These are phyloP conservation scores for Nemopilema nomurai DNA, from an alignment of 30 jellyfish, hydroid and myxozoan genomes.

Conservation along the genomic window DNA sequence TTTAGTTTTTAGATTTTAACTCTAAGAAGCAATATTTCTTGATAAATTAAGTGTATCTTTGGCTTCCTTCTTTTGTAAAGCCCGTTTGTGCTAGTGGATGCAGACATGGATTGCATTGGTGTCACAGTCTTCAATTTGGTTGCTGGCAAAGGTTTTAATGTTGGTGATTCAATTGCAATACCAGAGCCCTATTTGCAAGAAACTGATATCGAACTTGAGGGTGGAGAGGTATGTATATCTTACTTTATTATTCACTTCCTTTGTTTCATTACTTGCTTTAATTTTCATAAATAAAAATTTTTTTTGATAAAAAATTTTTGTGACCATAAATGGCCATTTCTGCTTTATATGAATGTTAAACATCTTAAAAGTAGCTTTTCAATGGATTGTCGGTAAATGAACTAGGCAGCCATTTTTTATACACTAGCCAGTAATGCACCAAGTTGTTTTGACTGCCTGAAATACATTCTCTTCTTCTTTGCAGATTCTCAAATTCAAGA, in stretches of 20 bases:
- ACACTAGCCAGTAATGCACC: too few species aligned
- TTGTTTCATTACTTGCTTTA: too few species aligned
- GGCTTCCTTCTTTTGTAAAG: slow-evolving; percentile 39
- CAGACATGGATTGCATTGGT: slow-evolving; percentile 69
- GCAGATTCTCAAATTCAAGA: slow-evolving; percentile 63
- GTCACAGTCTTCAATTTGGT: slow-evolving; percentile 93
- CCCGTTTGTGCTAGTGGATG: slow-evolving; percentile 83
- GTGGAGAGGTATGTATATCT: slow-evolving; percentile 65
- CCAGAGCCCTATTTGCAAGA: slow-evolving; percentile 91
- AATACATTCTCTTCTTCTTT: slow-evolving; percentile 14
- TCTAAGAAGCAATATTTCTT: neutral
- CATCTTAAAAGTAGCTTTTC: too few species aligned
- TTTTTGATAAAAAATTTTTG: too few species aligned
- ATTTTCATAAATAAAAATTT: too few species aligned
- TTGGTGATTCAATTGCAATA: slow-evolving; percentile 94
- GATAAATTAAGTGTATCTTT: neutral
- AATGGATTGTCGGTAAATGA: too few species aligned
- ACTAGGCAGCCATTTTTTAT: too few species aligned
- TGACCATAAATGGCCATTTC: too few species aligned
- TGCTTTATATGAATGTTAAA: too few species aligned
- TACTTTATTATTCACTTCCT: too few species aligned
- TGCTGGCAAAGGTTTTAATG: slow-evolving; percentile 80
- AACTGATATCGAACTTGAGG: slow-evolving; percentile 33
- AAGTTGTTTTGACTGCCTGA: too few species aligned
- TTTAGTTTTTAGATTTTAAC: neutral